These are phyloP conservation scores for Platalea minor DNA, from an alignment of 2,797 vertebrate species.

Conservation along the genomic window DNA sequence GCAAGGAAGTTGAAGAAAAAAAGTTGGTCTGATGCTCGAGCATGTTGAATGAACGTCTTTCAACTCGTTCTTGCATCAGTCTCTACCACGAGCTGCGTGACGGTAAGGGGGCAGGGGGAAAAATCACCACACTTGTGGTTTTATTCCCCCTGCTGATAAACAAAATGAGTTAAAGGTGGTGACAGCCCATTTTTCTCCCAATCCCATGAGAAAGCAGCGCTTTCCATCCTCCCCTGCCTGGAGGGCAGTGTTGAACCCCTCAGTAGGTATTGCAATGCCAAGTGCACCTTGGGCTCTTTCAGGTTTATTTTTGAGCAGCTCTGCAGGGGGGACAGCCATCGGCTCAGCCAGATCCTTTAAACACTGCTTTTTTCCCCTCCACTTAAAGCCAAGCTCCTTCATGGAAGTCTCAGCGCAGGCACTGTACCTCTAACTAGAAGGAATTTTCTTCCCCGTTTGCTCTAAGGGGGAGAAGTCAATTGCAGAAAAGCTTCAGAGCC, in stretches of 20 bases:
- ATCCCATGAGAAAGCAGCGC: rapidly evolving
- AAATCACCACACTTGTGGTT: not conserved
- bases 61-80: not conserved
- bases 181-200: not conserved
- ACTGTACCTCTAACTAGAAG: no score
- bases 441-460: not conserved
- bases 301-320: no score
- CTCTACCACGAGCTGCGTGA: not conserved
- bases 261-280: rapidly evolving
- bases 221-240: not conserved
- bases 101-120: rapidly evolving
- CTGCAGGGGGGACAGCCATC: no score
- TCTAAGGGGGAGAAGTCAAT: rapidly evolving
- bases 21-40: not conserved
- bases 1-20: not conserved
- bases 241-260: no score
- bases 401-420: not conserved
- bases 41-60: rapidly evolving
- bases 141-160: not conserved
- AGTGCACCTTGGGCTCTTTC: not conserved
- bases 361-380: rapidly evolving
- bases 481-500: not conserved
- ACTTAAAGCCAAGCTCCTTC: not conserved
- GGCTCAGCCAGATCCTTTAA: no score
- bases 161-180: not conserved